Conservation (phyloP, 2,797 vertebrate genomes). For the Stomatorhinus walkeri region DNA sequence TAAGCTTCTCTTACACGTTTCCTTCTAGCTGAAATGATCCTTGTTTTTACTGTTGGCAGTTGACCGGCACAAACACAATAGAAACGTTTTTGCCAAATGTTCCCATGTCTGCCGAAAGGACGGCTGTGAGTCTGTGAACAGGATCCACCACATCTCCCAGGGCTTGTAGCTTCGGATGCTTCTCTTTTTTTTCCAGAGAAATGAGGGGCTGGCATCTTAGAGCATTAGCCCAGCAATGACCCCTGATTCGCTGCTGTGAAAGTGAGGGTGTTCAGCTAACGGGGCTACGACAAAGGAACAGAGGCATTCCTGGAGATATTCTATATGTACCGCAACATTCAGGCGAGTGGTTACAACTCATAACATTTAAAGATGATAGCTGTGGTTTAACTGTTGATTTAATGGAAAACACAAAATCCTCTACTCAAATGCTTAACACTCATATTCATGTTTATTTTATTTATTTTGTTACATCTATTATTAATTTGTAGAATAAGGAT, state of each 20-base stretch:
- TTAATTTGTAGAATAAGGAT: not conserved
- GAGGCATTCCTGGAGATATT: not conserved
- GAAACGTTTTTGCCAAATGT: not conserved
- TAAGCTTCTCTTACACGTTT: not conserved
- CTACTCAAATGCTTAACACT: not conserved
- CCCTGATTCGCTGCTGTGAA: not conserved
- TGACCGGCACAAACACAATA: not conserved
- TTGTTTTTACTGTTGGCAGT: constrained; percentile 4
- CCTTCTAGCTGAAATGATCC: not conserved
- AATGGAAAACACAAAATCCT: not conserved
- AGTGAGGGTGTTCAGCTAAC: not conserved
- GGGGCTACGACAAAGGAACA: not conserved
- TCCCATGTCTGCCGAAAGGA: not conserved
- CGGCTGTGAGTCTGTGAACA: constrained; percentile 1
- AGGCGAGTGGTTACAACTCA: not conserved
- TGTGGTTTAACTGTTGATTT: constrained; percentile 1
- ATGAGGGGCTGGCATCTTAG: constrained; percentile 8
- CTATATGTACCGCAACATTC: not conserved
- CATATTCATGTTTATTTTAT: not conserved
- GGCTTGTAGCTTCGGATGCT: not conserved
- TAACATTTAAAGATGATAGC: not conserved
- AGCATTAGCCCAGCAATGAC: not conserved
- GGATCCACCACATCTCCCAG: not conserved
- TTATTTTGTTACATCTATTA: not conserved
- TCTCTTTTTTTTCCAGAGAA: not conserved